Evolutionary conservation across 2,888 invertebrate genomes (phyloP), one percentile per base, ranked within the genome.

Genomic region (Epirrita christyi): DNA sequence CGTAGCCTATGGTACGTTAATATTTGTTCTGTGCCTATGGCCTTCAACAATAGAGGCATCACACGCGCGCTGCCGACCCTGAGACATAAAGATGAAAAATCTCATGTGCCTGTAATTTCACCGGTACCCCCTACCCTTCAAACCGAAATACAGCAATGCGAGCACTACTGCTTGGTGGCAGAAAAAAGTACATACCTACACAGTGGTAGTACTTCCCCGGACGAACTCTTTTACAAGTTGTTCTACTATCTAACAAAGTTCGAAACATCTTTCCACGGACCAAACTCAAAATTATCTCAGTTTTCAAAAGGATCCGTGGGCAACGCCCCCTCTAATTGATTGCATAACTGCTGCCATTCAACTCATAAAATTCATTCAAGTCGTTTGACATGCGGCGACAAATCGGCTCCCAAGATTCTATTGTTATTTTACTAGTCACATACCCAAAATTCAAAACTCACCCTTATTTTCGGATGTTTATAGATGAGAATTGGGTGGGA

Each of bases 291-390:
- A 53, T 58, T 63, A 71, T 71, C 67, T 78, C 64, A 53, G 55
- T 66, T 76, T 76, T 62, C 66, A 70, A 80, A 80, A 74, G 64
- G 65, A 59, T 52, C 61, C 61, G 58, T 61, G 64, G 59, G 75
- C 70, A 76, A 83, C 89, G 85, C 89, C 90, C 80, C 61, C 82
- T 80, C 80, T 88, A 88, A 88, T 86, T 84, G 86, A 88, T 90
- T 90, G 89, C 88, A 83, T 87, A 86, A 90, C 85, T 81, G 81
- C 81, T 80, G 80, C 77, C 75, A 72, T 76, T 72, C 75, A 71
- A 75, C 77, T 79, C 79, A 71, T 61, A 71, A 73, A n/a, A 70
- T 75, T 74, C 78, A 82, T 75, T 73, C 73, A 75, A 72, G 71
- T 71, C 75, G 81, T 86, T 86, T 82, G 85, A 85, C 81, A 83